Percentiles rank a stretch among this genome's conserved stretches.
phyloP scores from a whole-genome alignment of 2,888 invertebrate genomes.

The Phortica magna region DNA sequence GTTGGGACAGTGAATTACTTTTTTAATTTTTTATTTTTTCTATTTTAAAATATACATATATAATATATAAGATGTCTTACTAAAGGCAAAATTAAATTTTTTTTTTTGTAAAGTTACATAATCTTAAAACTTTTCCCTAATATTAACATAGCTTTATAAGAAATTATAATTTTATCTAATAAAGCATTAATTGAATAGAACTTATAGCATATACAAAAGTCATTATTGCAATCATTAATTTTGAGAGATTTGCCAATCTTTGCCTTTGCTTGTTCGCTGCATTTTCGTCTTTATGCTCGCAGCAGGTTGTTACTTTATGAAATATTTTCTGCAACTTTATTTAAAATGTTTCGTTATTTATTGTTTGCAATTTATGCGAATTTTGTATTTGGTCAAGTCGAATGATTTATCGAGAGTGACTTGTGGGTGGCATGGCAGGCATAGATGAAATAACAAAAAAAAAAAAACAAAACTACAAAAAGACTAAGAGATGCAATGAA shows the following conservation, averaged over 20 bases:
- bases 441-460: no score
- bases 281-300: slow-evolving; percentile 64
- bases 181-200: neutral
- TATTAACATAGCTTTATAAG: no score
- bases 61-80: no score
- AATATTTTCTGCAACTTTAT: slow-evolving; percentile 73
- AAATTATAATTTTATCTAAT: no score
- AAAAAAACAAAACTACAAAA: no score
- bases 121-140: no score
- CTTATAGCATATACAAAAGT: neutral
- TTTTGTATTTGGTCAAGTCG: slow-evolving; percentile 66
- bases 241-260: slow-evolving; percentile 32
- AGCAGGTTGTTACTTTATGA: slow-evolving; percentile 71
- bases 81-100: no score
- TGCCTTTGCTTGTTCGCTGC: slow-evolving; percentile 43
- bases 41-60: no score
- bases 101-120: no score
- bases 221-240: no score
- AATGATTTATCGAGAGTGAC: slow-evolving; percentile 58
- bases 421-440: slow-evolving; percentile 34
- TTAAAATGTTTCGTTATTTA: slow-evolving; percentile 75
- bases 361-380: slow-evolving; percentile 72
- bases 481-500: neutral
- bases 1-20: no score
- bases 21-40: no score